These are phyloP conservation scores for Osmerus mordax DNA, from an alignment of 2,113 vertebrate genomes.

Conservation along the genomic window DNA sequence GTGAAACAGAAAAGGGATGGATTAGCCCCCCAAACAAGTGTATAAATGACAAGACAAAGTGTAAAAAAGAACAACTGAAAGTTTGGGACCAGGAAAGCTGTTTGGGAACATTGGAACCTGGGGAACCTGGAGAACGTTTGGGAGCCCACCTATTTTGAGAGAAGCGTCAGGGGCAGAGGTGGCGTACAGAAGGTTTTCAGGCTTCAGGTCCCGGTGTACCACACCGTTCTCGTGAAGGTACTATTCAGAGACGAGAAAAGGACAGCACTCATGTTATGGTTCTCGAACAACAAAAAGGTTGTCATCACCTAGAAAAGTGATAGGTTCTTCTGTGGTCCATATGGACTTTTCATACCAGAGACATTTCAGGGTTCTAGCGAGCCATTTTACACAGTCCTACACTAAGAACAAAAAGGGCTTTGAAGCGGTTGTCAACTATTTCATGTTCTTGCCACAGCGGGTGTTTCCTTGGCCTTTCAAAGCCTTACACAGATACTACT, in stretches of 20 bases:
- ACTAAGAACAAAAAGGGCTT: not conserved
- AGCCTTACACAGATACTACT: not conserved
- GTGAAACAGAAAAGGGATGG: not conserved
- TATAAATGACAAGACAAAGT: not conserved
- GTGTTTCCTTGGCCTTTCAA: not conserved
- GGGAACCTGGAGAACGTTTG: not conserved
- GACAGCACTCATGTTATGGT: not conserved
- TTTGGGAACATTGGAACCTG: not conserved
- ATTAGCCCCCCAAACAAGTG: not conserved
- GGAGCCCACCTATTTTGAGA: constrained; percentile 77
- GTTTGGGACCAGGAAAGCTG: not conserved
- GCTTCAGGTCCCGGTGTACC: constrained; percentile 82
- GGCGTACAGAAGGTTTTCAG: constrained; percentile 85
- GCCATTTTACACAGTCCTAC: not conserved
- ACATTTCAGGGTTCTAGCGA: not conserved
- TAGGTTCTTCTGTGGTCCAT: too few relatives aligned
- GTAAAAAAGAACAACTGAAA: not conserved
- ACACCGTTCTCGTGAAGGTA: constrained; percentile 78
- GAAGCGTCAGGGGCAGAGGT: constrained; percentile 77
- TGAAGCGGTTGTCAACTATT: too few relatives aligned
- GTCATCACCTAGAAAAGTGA: too few relatives aligned
- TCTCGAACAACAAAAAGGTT: too few relatives aligned
- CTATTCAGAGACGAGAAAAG: constrained; percentile 39
- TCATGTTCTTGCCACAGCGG: too few relatives aligned
- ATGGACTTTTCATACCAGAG: too few relatives aligned